These are phyloP conservation scores for Eilema depressum DNA, from an alignment of 2,888 invertebrate species.

Conservation along the genomic window DNA sequence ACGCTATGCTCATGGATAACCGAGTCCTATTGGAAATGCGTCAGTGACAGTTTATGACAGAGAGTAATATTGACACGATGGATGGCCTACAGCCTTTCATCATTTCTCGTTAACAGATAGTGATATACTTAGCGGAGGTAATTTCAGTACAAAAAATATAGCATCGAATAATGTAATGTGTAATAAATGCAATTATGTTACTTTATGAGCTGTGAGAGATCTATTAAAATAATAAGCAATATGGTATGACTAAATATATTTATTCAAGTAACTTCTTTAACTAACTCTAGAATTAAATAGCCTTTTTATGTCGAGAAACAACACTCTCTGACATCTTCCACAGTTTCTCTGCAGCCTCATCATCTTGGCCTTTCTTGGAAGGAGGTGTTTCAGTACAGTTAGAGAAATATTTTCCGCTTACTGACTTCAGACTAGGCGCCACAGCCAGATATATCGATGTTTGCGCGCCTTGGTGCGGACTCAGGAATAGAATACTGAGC, in stretches of 20 bases:
- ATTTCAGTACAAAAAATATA: neutral
- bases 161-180: too few relatives aligned
- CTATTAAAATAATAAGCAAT: neutral
- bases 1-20: too few relatives aligned
- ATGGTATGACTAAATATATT: neutral
- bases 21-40: too few relatives aligned
- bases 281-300: constrained; percentile 8
- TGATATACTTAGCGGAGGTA: too few relatives aligned
- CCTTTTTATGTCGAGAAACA: constrained; percentile 27
- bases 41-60: too few relatives aligned
- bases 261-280: neutral
- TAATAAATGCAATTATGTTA: too few relatives aligned
- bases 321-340: constrained; percentile 91
- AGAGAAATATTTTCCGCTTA: constrained; percentile 91
- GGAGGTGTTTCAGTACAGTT: constrained; percentile 89
- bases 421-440: constrained; percentile 89
- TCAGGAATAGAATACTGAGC: constrained; percentile 43
- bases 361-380: constrained; percentile 86
- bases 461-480: constrained; percentile 90
- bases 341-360: constrained; percentile 89
- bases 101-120: too few relatives aligned
- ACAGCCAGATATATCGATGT: constrained; percentile 91
- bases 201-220: too few relatives aligned
- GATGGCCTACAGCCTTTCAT: too few relatives aligned
- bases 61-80: too few relatives aligned